A percentile compares a stretch with the other conserved stretches of the same genome.
phyloP scores from a whole-genome alignment of 2,113 vertebrate species.

The Bettongia penicillata region DNA sequence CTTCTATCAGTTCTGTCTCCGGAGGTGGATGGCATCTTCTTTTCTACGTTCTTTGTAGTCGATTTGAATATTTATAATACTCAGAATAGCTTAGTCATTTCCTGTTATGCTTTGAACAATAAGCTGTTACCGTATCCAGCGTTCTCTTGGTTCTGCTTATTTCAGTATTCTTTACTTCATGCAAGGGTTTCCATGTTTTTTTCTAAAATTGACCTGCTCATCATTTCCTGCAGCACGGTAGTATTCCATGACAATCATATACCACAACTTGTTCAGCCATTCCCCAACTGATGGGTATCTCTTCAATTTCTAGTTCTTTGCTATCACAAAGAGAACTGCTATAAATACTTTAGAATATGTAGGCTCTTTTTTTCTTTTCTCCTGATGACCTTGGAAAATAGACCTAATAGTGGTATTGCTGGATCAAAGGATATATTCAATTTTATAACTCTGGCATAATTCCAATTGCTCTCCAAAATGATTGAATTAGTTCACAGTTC shows the following conservation, averaged over 20 bases:
- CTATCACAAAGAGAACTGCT: not conserved
- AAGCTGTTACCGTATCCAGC: not conserved
- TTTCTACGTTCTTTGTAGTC: not conserved
- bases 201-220: not conserved
- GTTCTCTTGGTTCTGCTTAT: not conserved
- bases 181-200: not conserved
- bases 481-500: not conserved
- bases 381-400: not conserved
- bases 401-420: not conserved
- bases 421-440: not conserved
- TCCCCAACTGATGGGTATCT: not conserved
- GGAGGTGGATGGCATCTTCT: not conserved
- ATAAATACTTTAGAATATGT: not conserved
- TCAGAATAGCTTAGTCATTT: not conserved
- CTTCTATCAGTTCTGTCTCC: not conserved
- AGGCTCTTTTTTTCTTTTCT: not conserved
- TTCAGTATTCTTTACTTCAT: not conserved
- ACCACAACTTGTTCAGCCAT: not conserved
- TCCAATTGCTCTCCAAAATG: not conserved
- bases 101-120: not conserved
- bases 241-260: not conserved
- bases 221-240: not conserved
- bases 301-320: not conserved
- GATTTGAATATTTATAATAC: not conserved
- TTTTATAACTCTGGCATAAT: not conserved